Evolutionary conservation across 2,797 vertebrate species (phyloP), one percentile per base, ranked within the genome.

Genomic region (Rhadinocentrus ornatus): DNA sequence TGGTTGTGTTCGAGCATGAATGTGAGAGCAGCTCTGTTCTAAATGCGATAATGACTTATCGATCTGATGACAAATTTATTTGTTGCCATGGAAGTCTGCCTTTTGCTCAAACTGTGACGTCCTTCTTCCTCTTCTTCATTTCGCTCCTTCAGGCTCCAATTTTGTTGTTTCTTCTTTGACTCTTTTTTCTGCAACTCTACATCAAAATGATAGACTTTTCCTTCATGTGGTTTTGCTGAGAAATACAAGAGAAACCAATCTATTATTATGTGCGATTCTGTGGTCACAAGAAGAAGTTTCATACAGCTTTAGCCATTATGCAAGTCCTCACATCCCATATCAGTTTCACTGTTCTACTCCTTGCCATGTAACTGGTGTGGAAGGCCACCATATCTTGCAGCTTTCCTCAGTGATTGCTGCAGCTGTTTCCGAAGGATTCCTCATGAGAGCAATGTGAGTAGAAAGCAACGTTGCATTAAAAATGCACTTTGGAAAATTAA

Each of bases 41-140:
- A 50, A 80, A 70, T 70, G 68, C 31, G 77, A 86, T 90, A 86
- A 90, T 89, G 83, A 75, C 78, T 91, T 89, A 89, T 91, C 73
- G 85, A 90, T 89, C 75, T 37, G 59, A 61, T 13, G 10, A 65
- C 65, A 79, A 83, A 86, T 80, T 68, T 71, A 81, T 86, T 85
- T 83, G 83, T 86, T 85, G 75, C 71, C 69, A 60, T 64, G 35
- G 69, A 75, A 74, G 60, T 52, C 32, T 26, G 66, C 46, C 64
- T 68, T 72, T 69, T 60, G 62, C 54, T 79, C 56, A 64, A 44
- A 31, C 68, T 34, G 24, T 81, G 59, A 66, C 35, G 10, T 37
- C 4, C 37, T 57, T 71, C 70, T 59, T 62, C 54, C 34, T 52
- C 27, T 52, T 15, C 9, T 31, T 80, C 58, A 39, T 66, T 75